Conservation (phyloP, 2,888 invertebrate genomes). For the Fissipunctia ypsillon region DNA sequence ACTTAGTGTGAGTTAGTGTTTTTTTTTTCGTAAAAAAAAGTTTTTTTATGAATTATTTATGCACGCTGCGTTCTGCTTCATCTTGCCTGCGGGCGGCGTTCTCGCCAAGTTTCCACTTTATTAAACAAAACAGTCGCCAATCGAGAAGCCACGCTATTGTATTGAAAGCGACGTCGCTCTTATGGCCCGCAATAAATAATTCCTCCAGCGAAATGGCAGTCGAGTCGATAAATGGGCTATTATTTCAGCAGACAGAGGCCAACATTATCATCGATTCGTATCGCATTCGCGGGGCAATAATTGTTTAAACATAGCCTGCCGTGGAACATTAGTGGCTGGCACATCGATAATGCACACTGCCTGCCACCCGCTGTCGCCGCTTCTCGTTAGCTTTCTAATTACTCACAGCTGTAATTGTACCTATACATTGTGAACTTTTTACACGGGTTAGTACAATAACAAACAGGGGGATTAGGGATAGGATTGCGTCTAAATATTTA, state of each 20-base stretch:
- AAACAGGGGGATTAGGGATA: conserved; percentile 67
- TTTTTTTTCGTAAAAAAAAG: no score
- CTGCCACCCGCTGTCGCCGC: conserved; percentile 72
- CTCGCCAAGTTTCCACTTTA: conserved; percentile 84
- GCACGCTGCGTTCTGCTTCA: conserved; percentile 81
- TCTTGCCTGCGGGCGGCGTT: conserved; percentile 77
- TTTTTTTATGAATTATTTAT: conserved; percentile 89
- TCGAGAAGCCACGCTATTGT: conserved; percentile 83
- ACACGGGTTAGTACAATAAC: conserved; percentile 68
- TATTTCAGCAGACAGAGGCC: conserved; percentile 87
- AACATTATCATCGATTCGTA: conserved; percentile 89
- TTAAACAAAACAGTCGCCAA: conserved; percentile 84
- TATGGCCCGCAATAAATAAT: conserved; percentile 88
- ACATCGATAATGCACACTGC: conserved; percentile 83
- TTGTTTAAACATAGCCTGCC: conserved; percentile 88
- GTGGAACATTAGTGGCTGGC: conserved; percentile 82
- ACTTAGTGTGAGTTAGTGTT: no score
- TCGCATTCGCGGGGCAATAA: conserved; percentile 86
- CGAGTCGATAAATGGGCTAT: conserved; percentile 88
- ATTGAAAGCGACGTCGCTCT: conserved; percentile 84
- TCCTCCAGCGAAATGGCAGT: conserved; percentile 84
- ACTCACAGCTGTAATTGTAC: conserved; percentile 57
- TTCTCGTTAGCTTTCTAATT: conserved; percentile 82
- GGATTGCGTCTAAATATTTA: conserved; percentile 75
- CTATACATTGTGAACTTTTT: conserved; percentile 59